Conservation (phyloP, 2,113 vertebrate species). For the Azemiops feae region DNA sequence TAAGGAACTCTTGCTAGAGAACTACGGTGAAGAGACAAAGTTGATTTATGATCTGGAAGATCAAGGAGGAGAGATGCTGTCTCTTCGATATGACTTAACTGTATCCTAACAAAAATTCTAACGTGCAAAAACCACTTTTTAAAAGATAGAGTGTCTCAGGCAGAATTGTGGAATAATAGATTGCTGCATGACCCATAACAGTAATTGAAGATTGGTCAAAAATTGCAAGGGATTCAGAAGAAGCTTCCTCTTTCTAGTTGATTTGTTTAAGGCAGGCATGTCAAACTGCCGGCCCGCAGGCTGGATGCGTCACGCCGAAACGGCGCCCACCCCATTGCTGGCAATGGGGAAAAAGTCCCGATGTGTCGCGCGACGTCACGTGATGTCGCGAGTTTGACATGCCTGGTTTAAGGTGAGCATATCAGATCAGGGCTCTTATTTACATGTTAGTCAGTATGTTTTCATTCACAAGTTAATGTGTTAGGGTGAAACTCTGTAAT, state of each 20-base stretch:
- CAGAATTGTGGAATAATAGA: rapidly evolving
- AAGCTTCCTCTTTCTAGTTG: neutral
- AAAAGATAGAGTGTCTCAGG: neutral
- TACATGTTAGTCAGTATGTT: neutral
- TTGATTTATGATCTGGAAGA: constrained; percentile 95
- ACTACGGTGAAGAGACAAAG: constrained; percentile 86
- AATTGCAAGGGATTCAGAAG: neutral
- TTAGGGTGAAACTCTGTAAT: neutral
- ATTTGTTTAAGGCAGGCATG: neutral
- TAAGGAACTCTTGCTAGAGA: constrained; percentile 85
- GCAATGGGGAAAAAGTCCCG: too few species aligned
- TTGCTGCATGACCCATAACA: neutral
- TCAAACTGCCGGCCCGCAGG: too few species aligned
- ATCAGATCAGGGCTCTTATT: neutral
- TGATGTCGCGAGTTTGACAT: too few species aligned
- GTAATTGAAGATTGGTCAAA: neutral
- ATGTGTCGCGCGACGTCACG: rapidly evolving
- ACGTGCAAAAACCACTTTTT: neutral
- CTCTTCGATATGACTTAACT: constrained; percentile 95
- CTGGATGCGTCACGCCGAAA: too few species aligned
- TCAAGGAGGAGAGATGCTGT: constrained; percentile 94
- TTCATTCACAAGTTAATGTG: neutral
- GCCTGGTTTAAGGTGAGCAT: neutral
- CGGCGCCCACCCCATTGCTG: too few species aligned
- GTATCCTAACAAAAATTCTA: constrained; percentile 78